Conservation (phyloP, 2,797 vertebrate genomes). For the Buphagus erythrorhynchus region DNA sequence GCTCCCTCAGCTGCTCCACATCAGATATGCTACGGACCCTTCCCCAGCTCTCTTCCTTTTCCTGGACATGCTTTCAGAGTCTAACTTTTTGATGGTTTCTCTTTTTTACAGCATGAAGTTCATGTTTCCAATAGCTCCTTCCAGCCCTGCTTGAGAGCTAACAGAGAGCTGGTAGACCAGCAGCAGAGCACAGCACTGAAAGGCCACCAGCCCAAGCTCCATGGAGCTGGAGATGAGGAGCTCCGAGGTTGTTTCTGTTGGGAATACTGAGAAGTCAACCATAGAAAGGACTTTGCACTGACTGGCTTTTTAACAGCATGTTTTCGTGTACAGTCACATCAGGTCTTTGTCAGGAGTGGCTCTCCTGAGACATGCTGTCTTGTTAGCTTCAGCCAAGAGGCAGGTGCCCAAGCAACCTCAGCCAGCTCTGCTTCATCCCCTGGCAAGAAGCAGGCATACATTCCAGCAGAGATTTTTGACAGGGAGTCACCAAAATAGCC, state of each 20-base stretch:
- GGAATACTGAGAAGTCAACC: neutral
- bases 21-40: neutral
- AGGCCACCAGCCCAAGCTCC: rapidly evolving
- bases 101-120: neutral
- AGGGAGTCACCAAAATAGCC: neutral
- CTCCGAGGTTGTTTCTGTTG: rapidly evolving
- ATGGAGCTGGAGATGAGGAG: neutral
- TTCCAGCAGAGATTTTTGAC: neutral
- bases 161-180: neutral
- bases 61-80: neutral
- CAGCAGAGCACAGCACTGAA: neutral
- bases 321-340: neutral
- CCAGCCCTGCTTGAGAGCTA: neutral
- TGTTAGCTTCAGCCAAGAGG: neutral
- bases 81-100: neutral
- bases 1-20: neutral
- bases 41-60: neutral
- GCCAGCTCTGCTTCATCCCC: neutral
- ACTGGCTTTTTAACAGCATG: neutral
- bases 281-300: neutral
- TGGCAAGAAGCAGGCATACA: rapidly evolving
- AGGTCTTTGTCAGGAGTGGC: neutral
- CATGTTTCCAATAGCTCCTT: neutral
- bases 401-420: neutral
- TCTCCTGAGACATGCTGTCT: neutral